Conservation (phyloP, 2,888 invertebrate species). For the Horisme vitalbata region DNA sequence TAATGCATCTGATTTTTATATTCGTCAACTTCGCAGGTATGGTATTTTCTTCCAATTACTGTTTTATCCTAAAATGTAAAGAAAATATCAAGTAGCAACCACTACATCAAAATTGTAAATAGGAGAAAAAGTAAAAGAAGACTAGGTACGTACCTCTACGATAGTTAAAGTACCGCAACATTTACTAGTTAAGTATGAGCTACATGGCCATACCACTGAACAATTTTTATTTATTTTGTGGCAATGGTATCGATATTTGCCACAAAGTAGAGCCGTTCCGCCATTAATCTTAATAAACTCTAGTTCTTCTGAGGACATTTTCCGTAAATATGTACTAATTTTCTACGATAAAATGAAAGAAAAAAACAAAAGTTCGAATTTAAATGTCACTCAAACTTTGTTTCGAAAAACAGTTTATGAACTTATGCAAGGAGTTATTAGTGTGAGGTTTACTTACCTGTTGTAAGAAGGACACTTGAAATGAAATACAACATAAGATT, state of each 20-base stretch:
- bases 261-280: slow-evolving; percentile 6
- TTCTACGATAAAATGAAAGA: too few relatives aligned
- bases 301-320: background rate
- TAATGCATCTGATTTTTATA: slow-evolving; percentile 6
- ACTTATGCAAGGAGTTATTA: slow-evolving; percentile 1
- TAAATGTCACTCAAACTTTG: background rate
- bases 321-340: too few relatives aligned
- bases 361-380: too few relatives aligned
- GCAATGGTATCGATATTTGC: slow-evolving; percentile 5
- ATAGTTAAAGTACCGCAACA: background rate
- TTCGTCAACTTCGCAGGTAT: slow-evolving; percentile 5
- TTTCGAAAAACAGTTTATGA: background rate
- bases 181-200: background rate
- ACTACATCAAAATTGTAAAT: slow-evolving; percentile 8
- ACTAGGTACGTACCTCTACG: background rate
- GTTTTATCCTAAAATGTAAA: slow-evolving; percentile 3
- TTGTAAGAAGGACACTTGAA: too few relatives aligned
- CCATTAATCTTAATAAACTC: slow-evolving; percentile 4
- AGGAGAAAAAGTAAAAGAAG: slow-evolving; percentile 4
- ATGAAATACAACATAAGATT: too few relatives aligned
- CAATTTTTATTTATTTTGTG: slow-evolving; percentile 9
- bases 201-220: background rate
- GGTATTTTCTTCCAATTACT: too few relatives aligned
- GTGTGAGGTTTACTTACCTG: too few relatives aligned
- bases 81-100: slow-evolving; percentile 11